Conservation (phyloP, 2,888 invertebrate species). For the Tetragonisca angustula region DNA sequence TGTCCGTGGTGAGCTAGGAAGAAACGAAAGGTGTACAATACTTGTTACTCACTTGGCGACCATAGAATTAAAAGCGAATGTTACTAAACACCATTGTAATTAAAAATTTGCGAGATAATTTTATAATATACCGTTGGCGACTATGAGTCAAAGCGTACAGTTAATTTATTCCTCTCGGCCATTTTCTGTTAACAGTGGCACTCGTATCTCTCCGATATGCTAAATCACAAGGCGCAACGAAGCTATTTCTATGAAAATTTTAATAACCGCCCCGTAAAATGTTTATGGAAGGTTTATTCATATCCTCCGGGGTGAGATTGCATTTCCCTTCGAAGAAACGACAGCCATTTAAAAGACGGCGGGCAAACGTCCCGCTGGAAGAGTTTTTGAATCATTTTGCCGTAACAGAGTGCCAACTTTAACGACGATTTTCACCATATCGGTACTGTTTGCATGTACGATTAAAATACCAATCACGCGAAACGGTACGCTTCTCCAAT, state of each 20-base stretch:
- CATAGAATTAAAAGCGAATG: not conserved
- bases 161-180: not conserved
- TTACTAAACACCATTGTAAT: not conserved
- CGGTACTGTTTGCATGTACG: not conserved
- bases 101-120: not conserved
- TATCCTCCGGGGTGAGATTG: slow-evolving; percentile 6
- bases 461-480: not conserved
- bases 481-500: not conserved
- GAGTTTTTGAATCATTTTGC: slow-evolving; percentile 12
- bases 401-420: too few relatives aligned
- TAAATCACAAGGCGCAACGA: slow-evolving; percentile 6
- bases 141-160: not conserved
- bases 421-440: not conserved
- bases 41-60: not conserved
- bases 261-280: slow-evolving; percentile 15
- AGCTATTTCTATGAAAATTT: slow-evolving; percentile 42
- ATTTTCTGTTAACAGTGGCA: not conserved
- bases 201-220: not conserved
- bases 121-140: not conserved
- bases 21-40: slow-evolving; percentile 34
- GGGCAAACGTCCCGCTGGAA: slow-evolving; percentile 6
- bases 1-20: slow-evolving; percentile 66
- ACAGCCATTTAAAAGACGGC: slow-evolving; percentile 26
- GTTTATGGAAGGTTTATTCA: slow-evolving; percentile 36
- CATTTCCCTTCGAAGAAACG: slow-evolving; percentile 20